Percentiles rank a stretch among this genome's conserved stretches.
These are phyloP conservation scores for Smutsia gigantea DNA, from an alignment of 2,797 vertebrate genomes.

Conservation along the genomic window DNA sequence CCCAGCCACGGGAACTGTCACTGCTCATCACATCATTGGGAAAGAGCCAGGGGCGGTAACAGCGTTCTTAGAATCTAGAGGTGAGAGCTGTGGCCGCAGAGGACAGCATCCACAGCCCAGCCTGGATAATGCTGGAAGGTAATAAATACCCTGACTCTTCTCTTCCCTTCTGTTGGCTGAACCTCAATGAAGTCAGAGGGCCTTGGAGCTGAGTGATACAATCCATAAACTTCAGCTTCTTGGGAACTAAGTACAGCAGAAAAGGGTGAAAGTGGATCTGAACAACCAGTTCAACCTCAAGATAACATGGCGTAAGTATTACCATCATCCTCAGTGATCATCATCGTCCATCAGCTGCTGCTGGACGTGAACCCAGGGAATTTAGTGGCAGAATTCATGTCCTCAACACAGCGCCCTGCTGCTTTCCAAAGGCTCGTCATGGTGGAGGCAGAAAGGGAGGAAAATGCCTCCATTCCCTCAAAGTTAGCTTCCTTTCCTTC, in stretches of 20 bases:
- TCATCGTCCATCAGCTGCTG: neutral
- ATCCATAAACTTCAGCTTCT: neutral
- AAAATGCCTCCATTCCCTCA: neutral
- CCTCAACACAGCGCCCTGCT: no score
- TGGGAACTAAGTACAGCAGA: neutral
- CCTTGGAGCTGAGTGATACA: neutral
- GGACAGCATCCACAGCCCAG: neutral
- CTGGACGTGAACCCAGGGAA: neutral
- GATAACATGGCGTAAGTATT: neutral
- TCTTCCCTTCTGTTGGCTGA: neutral
- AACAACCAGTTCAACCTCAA: neutral
- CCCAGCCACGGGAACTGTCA: neutral
- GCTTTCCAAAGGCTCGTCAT: neutral
- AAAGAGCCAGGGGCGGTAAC: neutral
- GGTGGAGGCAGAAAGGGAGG: neutral
- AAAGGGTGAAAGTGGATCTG: neutral
- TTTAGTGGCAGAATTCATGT: accelerated
- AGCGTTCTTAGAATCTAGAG: neutral
- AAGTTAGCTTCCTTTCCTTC: neutral
- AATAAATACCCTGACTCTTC: neutral
- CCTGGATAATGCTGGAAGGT: neutral
- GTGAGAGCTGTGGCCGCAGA: neutral
- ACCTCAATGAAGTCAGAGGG: neutral
- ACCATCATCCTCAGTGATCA: no score
- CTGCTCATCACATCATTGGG: neutral